Evolutionary conservation across 1,140 invertebrate species (phyloP).

Genomic region (Drosophila seguyi): DNA sequence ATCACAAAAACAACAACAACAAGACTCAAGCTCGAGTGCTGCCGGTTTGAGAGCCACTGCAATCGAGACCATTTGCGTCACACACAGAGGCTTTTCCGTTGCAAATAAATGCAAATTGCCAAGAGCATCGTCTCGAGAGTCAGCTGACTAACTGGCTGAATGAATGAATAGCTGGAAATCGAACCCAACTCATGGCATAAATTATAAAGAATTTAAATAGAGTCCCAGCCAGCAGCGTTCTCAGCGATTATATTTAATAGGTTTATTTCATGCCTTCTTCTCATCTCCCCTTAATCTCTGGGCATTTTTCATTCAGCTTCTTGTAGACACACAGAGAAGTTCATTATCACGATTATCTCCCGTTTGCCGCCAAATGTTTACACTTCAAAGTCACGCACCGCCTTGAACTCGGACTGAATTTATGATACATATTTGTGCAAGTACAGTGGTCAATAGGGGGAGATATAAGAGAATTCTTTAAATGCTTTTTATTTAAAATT

Average conservation of each 20-base stretch:
- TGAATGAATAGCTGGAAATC: slow-evolving; percentile 5
- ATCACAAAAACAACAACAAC: slow-evolving; percentile 20
- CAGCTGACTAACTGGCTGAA: slow-evolving; percentile 52
- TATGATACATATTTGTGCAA: slow-evolving; percentile 41
- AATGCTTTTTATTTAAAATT: not conserved
- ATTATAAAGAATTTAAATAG: not conserved
- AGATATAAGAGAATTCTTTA: too few species aligned
- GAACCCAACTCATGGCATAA: slow-evolving; percentile 6
- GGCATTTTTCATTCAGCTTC: slow-evolving; percentile 33
- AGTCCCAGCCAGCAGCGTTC: not conserved
- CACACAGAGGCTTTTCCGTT: slow-evolving; percentile 26
- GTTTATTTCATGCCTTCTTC: not conserved
- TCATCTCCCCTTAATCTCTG: not conserved
- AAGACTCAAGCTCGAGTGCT: slow-evolving; percentile 2
- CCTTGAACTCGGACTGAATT: slow-evolving; percentile 50
- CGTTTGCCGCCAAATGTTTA: slow-evolving; percentile 43
- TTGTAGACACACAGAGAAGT: slow-evolving; percentile 9
- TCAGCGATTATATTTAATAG: slow-evolving; percentile 18
- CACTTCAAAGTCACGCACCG: slow-evolving; percentile 54
- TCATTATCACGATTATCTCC: slow-evolving; percentile 45
- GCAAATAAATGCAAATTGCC: slow-evolving; percentile 61
- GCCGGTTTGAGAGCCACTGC: slow-evolving; percentile 52
- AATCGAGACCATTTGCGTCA: slow-evolving; percentile 60
- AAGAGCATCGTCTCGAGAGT: slow-evolving; percentile 23
- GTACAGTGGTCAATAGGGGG: slow-evolving; percentile 14